Evolutionary conservation across 1,140 invertebrate genomes (phyloP).

Genomic region (Drosophila funebris): DNA sequence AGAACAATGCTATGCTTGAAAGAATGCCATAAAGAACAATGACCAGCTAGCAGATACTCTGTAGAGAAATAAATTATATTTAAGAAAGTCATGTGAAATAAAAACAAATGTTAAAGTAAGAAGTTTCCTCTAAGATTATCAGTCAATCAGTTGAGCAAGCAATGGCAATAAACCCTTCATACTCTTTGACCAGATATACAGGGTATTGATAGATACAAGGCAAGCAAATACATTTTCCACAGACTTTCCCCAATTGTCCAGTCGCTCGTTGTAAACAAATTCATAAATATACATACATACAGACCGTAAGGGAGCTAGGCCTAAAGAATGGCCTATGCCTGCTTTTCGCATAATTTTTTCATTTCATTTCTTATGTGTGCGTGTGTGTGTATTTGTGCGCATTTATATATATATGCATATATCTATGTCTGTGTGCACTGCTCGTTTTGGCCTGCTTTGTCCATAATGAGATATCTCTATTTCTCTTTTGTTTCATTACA

Average conservation of each 20-base stretch:
- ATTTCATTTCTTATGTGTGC: constrained; percentile 60
- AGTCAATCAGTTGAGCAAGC: no score
- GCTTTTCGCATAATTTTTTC: constrained; percentile 75
- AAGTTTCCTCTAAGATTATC: no score
- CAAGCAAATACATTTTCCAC: constrained; percentile 13
- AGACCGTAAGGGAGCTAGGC: background rate
- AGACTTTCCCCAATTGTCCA: constrained; percentile 34
- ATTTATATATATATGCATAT: background rate
- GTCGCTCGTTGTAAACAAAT: constrained; percentile 71
- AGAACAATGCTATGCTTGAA: constrained; percentile 1
- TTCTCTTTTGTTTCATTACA: constrained; percentile 78
- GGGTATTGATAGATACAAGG: background rate
- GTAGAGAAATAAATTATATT: no score
- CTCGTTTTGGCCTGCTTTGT: constrained; percentile 69
- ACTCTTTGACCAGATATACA: background rate
- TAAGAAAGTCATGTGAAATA: background rate
- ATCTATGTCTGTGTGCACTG: constrained; percentile 4
- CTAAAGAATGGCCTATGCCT: constrained; percentile 38
- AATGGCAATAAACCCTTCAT: no score
- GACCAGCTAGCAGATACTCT: background rate
- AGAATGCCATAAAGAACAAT: background rate
- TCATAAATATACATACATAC: constrained; percentile 48
- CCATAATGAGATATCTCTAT: constrained; percentile 81
- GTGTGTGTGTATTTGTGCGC: background rate
- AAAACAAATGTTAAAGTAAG: no score